A percentile compares a stretch with the other conserved stretches of the same genome.
Evolutionary conservation across 2,113 vertebrate species (phyloP).

Genomic region (Vicugna pacos): DNA sequence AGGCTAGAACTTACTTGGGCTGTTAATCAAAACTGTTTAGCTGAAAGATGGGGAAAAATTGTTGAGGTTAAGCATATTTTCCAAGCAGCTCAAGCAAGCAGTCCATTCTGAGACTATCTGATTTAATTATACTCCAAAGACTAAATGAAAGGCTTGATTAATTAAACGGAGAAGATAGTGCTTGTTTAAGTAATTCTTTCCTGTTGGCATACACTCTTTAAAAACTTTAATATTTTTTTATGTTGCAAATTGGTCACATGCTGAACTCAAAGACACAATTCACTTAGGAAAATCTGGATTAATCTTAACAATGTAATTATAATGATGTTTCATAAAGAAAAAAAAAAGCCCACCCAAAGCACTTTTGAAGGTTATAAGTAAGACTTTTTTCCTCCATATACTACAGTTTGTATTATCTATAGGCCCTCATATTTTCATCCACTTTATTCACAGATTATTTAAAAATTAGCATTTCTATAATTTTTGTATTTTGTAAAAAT

Average conservation of each 20-base stretch:
- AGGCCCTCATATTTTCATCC: background rate
- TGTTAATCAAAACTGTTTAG: conserved; percentile 37
- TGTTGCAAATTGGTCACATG: background rate
- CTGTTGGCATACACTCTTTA: conserved; percentile 42
- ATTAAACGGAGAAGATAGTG: conserved; percentile 68
- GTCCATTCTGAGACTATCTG: conserved; percentile 62
- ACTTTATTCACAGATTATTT: background rate
- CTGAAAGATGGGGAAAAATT: conserved; percentile 22
- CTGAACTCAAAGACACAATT: background rate
- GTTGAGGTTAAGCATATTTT: conserved; percentile 58
- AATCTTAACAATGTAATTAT: background rate
- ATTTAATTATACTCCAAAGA: conserved; percentile 71
- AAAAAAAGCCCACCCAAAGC: background rate
- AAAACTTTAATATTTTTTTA: conserved; percentile 34
- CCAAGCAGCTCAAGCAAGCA: conserved; percentile 35
- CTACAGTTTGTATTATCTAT: background rate
- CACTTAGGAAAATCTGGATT: background rate
- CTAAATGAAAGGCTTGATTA: conserved; percentile 73
- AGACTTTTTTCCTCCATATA: background rate
- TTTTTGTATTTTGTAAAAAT: background rate
- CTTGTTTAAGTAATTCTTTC: conserved; percentile 70
- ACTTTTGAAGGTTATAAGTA: background rate
- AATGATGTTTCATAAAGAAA: background rate
- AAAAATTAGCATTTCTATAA: background rate
- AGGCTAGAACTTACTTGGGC: background rate